Conservation (phyloP, 2,113 vertebrate species). For the Stomatorhinus ivindoensis region DNA sequence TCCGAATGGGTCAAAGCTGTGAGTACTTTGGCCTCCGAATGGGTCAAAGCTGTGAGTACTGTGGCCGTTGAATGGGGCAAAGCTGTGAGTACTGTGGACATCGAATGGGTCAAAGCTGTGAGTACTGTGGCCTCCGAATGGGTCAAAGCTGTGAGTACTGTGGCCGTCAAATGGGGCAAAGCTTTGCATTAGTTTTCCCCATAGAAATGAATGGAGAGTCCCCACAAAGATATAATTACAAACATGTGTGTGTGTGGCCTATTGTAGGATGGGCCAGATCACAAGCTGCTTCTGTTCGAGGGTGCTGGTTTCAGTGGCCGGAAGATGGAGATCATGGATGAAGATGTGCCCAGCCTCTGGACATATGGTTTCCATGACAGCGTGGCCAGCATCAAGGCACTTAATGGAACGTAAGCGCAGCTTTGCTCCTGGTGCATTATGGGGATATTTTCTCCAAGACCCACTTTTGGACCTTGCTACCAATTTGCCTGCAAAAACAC, state of each 20-base stretch:
- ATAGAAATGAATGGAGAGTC: too few relatives aligned
- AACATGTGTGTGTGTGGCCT: neutral
- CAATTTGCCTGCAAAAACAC: neutral
- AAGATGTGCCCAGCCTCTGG: slow-evolving; percentile 87
- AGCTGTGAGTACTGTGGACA: too few relatives aligned
- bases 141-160: neutral
- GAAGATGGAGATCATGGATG: slow-evolving; percentile 89
- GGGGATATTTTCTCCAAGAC: neutral
- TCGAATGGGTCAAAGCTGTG: slow-evolving; percentile 61
- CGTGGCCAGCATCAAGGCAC: slow-evolving; percentile 74
- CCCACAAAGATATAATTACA: too few relatives aligned
- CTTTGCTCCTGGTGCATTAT: slow-evolving; percentile 27
- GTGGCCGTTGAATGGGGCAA: too few relatives aligned
- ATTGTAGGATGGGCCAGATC: slow-evolving; percentile 71
- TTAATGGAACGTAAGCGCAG: slow-evolving; percentile 79
- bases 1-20: too few relatives aligned
- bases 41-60: too few relatives aligned
- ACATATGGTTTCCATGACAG: slow-evolving; percentile 85
- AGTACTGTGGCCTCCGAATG: slow-evolving; percentile 37
- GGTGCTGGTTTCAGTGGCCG: slow-evolving; percentile 67
- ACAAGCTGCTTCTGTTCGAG: slow-evolving; percentile 86
- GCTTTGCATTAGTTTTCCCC: too few relatives aligned
- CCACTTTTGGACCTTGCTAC: neutral
- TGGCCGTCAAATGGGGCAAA: too few relatives aligned
- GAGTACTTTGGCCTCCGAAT: too few relatives aligned